Evolutionary conservation across 2,888 invertebrate genomes (phyloP), one percentile per base, ranked within the genome.

Genomic region (Colletes collaris): DNA sequence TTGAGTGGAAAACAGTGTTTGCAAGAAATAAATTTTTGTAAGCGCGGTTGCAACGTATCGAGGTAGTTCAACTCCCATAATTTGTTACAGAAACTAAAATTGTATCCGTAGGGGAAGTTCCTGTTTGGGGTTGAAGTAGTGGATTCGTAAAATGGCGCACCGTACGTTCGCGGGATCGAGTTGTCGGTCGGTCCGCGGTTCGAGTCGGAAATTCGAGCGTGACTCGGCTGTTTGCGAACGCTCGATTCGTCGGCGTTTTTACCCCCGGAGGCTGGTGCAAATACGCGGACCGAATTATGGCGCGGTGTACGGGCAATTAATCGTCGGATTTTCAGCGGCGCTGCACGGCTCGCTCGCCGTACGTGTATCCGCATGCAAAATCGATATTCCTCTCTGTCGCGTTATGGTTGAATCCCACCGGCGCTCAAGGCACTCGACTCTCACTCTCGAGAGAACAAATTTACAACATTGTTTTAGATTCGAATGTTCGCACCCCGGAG

Each of bases 251-350:
- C 50, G 3, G 8, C 19, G 60, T 63, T 68, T 77, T 73, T 67
- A 49, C 62, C 27, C 11, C 6, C 37, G 7, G 46, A n/a, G 52
- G n/a, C 1, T 16, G 67, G 37, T 4, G 56, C 46, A 60, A 65
- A 76, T 59, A 53, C 67, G 35, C 56, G 40, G 46, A 4, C 10
- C 71, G 81, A 62, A 76, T 72, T 81, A 81, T 81, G 64, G 35
- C 40, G 63, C 62, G 68, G 52, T 72, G 71, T 56, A 72, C 63
- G 69, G 65, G 58, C 81, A 81, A 81, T 81, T 81, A 81, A 81
- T 81, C 73, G 81, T 72, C 65, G 76, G 73, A 81, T 81, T 81
- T 81, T 66, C 72, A 70, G 49, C 55, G 60, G 53, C 64, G 63
- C 74, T 69, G 6, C 35, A 19, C 55, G 44, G 10, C 10, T 8